Evolutionary conservation across 92 coral and sea anemone species (phyloP).

Genomic region (Hydrozoanthus gracilis): DNA sequence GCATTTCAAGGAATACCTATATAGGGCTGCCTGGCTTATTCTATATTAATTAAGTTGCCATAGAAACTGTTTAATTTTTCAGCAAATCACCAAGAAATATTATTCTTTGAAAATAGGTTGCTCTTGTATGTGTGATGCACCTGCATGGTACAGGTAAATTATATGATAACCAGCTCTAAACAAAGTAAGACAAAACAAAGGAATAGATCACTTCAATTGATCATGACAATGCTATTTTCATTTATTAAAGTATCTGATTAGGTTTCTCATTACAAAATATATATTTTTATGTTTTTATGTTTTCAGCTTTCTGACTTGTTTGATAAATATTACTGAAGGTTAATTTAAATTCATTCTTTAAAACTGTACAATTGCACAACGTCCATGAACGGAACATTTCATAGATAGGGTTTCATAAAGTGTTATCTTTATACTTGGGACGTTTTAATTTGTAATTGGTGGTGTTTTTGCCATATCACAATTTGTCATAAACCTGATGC

Average conservation of each 20-base stretch:
- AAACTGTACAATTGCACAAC: too few relatives aligned
- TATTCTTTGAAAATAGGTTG: not conserved
- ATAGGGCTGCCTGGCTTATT: not conserved
- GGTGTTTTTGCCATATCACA: not conserved
- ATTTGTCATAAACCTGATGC: conserved; percentile 20
- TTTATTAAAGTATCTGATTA: not conserved
- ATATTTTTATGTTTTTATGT: not conserved
- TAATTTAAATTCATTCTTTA: too few relatives aligned
- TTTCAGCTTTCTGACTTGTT: too few relatives aligned
- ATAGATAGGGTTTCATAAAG: not conserved
- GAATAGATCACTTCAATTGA: not conserved
- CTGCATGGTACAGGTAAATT: not conserved
- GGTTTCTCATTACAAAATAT: not conserved
- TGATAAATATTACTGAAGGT: too few relatives aligned
- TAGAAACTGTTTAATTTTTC: not conserved
- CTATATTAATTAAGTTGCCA: not conserved
- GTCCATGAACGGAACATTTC: too few relatives aligned
- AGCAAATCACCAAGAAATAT: not conserved
- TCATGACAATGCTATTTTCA: not conserved
- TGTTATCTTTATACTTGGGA: not conserved
- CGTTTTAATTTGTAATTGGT: too few relatives aligned
- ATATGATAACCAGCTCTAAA: not conserved
- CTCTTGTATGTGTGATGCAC: not conserved
- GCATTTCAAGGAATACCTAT: not conserved
- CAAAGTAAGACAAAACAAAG: not conserved